Percentiles rank a stretch among this genome's conserved stretches.
Conservation (phyloP, 2,797 vertebrate species). For the Acrossocheilus wenchowensis region DNA sequence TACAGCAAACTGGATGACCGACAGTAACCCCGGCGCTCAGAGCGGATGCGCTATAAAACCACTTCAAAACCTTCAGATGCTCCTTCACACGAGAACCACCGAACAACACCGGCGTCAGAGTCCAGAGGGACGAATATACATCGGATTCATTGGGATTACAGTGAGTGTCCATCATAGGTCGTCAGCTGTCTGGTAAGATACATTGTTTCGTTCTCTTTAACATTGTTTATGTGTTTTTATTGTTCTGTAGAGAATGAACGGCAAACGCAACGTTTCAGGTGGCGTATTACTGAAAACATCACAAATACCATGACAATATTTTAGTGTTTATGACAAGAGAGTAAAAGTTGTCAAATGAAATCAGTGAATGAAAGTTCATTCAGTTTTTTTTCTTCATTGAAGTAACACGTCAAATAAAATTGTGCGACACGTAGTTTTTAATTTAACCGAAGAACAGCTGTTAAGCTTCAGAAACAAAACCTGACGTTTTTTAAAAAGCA, state of each 20-base stretch:
- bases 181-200: constrained; percentile 18
- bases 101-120: neutral
- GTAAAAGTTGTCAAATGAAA: neutral
- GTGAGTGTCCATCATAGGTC: constrained; percentile 17
- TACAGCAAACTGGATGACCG: constrained; percentile 58
- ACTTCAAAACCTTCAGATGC: constrained; percentile 54
- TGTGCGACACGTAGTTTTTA: neutral
- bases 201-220: neutral
- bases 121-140: neutral
- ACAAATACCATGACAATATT: neutral
- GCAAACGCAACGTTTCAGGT: neutral
- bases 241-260: neutral
- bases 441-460: neutral
- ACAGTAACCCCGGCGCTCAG: constrained; percentile 62
- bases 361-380: neutral
- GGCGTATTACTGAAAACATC: neutral
- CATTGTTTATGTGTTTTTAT: neutral
- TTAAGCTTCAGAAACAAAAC: neutral
- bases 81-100: constrained; percentile 40
- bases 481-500: neutral
- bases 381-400: neutral
- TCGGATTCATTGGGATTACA: constrained; percentile 19
- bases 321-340: neutral
- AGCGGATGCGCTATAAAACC: constrained; percentile 62
- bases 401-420: neutral